These are phyloP conservation scores for Lamproptera curius DNA, from an alignment of 2,888 invertebrate species.

Conservation along the genomic window DNA sequence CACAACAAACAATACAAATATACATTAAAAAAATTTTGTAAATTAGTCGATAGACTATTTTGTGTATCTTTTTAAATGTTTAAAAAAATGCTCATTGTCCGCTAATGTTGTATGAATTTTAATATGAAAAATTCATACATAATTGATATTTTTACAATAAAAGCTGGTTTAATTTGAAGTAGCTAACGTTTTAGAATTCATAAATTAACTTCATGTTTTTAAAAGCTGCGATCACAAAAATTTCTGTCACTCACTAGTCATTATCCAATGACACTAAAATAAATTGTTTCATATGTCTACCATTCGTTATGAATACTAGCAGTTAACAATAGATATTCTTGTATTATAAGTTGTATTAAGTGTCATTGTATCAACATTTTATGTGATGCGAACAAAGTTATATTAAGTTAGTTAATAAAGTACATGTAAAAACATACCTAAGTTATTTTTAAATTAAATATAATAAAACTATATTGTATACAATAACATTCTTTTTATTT, in stretches of 20 bases:
- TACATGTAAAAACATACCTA: conserved; percentile 34
- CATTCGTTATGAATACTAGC: conserved; percentile 4
- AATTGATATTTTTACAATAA: too few species aligned
- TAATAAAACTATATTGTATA: conserved; percentile 49
- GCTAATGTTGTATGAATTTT: too few species aligned
- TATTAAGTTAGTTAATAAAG: conserved; percentile 43
- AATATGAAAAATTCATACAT: too few species aligned
- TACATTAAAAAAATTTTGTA: too few species aligned
- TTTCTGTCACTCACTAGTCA: conserved; percentile 16
- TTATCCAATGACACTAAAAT: conserved; percentile 14
- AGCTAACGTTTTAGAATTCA: too few species aligned
- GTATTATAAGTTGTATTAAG: conserved; percentile 24
- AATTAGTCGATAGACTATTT: too few species aligned
- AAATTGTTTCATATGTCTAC: neutral
- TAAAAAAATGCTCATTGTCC: too few species aligned
- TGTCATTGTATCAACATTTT: conserved; percentile 44
- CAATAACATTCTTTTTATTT: conserved; percentile 24
- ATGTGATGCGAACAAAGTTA: conserved; percentile 54
- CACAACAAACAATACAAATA: too few species aligned
- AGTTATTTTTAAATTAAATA: conserved; percentile 61
- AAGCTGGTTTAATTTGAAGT: too few species aligned
- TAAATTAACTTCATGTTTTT: too few species aligned
- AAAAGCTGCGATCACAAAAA: neutral
- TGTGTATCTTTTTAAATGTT: too few species aligned
- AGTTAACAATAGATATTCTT: conserved; percentile 23